Conservation (phyloP, 2,888 invertebrate species). For the Dolomedes plantarius region DNA sequence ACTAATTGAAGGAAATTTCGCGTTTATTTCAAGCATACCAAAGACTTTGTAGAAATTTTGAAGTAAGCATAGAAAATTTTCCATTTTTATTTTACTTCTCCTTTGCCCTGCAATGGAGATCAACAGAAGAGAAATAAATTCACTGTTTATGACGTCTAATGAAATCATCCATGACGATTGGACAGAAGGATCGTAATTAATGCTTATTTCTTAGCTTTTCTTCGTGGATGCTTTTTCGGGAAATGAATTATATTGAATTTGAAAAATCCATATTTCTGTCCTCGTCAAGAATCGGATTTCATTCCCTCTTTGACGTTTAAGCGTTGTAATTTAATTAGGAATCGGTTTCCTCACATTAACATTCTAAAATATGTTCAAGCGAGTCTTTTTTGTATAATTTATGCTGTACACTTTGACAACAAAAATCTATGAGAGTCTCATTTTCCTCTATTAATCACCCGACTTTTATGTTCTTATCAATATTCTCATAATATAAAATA, state of each 20-base stretch:
- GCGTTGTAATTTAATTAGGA: background rate
- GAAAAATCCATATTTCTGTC: slow-evolving; percentile 20
- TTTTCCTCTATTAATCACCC: background rate
- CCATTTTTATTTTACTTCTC: too few species aligned
- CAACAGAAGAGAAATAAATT: slow-evolving; percentile 33
- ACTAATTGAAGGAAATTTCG: too few species aligned
- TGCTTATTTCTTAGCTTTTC: slow-evolving; percentile 30
- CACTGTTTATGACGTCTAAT: slow-evolving; percentile 46
- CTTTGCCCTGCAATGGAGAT: background rate
- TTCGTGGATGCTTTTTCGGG: slow-evolving; percentile 18
- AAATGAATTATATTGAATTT: slow-evolving; percentile 31
- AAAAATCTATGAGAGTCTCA: background rate
- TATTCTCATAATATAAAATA: background rate
- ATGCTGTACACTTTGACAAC: background rate
- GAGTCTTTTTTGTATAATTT: background rate
- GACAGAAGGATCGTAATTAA: slow-evolving; percentile 37
- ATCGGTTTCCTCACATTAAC: background rate
- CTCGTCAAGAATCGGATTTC: slow-evolving; percentile 22
- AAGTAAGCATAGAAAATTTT: too few species aligned
- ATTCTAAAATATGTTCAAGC: background rate
- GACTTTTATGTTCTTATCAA: background rate
- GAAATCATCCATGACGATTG: slow-evolving; percentile 44
- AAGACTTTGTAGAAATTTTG: too few species aligned
- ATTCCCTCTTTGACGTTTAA: slow-evolving; percentile 24
- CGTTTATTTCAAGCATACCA: too few species aligned